phyloP scores from a whole-genome alignment of 1,140 invertebrate genomes.

The Frieseomelitta varia region DNA sequence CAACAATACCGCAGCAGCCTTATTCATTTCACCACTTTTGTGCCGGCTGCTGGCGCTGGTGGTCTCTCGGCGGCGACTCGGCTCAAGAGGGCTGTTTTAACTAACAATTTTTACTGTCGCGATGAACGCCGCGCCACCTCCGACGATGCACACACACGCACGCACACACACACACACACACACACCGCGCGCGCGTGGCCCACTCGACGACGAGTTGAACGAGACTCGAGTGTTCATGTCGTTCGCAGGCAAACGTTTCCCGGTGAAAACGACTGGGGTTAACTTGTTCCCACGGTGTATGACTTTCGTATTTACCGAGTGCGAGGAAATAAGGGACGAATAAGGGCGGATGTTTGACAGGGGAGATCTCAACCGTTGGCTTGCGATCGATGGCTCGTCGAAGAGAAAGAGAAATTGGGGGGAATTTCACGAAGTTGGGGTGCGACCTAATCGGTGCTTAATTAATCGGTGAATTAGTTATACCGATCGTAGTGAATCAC shows the following conservation, averaged over 20 bases:
- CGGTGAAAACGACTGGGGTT: background rate
- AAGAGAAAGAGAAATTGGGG: too few relatives aligned
- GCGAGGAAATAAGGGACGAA: background rate
- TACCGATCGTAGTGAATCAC: too few relatives aligned
- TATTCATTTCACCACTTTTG: conserved; percentile 44
- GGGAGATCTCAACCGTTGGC: background rate
- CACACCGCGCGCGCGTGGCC: too few relatives aligned
- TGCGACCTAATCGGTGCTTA: too few relatives aligned
- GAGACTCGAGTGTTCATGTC: background rate
- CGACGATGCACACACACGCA: too few relatives aligned
- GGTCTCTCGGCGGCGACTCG: background rate
- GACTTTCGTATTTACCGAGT: background rate
- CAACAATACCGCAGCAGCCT: conserved; percentile 8
- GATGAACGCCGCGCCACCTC: background rate
- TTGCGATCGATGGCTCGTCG: too few relatives aligned
- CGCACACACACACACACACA: too few relatives aligned
- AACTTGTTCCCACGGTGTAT: background rate
- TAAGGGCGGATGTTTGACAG: background rate
- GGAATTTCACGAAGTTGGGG: too few relatives aligned
- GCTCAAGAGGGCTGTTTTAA: background rate
- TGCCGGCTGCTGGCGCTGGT: conserved; percentile 1
- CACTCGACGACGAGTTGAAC: background rate
- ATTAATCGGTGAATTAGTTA: too few relatives aligned
- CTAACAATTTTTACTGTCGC: conserved; percentile 24
- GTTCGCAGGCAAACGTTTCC: background rate